These are phyloP conservation scores for Ivindomyrus marchei DNA, from an alignment of 2,113 vertebrate genomes.

Conservation along the genomic window DNA sequence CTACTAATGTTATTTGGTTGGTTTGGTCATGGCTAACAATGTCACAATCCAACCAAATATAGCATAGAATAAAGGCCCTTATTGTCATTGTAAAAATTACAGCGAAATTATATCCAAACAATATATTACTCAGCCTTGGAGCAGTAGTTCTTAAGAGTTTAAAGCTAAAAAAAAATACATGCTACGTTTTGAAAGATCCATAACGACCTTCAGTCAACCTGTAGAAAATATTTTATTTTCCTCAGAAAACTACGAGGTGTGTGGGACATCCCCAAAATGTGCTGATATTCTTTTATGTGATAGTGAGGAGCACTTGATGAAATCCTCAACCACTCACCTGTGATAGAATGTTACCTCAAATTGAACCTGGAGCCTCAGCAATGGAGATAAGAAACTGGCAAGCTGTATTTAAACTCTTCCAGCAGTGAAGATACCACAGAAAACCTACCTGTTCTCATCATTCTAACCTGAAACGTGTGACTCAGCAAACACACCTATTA, in stretches of 20 bases:
- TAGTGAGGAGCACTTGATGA: neutral
- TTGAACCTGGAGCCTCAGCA: neutral
- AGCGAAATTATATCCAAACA: too few relatives aligned
- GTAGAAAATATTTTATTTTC: neutral
- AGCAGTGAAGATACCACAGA: neutral
- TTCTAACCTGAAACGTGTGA: neutral
- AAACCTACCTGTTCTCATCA: neutral
- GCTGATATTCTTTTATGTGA: neutral
- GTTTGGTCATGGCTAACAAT: neutral
- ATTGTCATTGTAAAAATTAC: too few relatives aligned
- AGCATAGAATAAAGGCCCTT: too few relatives aligned
- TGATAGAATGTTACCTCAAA: neutral
- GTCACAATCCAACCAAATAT: neutral
- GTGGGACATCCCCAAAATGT: neutral
- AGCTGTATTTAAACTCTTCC: neutral
- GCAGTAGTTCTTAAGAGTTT: neutral
- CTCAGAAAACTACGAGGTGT: too few relatives aligned
- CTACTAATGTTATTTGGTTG: neutral
- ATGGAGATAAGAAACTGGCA: neutral
- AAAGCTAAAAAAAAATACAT: neutral
- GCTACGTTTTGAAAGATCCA: neutral
- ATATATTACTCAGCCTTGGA: neutral
- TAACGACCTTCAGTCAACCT: neutral
- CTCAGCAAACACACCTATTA: neutral
- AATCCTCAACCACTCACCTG: neutral